A percentile compares a stretch with the other conserved stretches of the same genome.
Evolutionary conservation across 2,797 vertebrate genomes (phyloP).

Genomic region (Eremophila alpestris): DNA sequence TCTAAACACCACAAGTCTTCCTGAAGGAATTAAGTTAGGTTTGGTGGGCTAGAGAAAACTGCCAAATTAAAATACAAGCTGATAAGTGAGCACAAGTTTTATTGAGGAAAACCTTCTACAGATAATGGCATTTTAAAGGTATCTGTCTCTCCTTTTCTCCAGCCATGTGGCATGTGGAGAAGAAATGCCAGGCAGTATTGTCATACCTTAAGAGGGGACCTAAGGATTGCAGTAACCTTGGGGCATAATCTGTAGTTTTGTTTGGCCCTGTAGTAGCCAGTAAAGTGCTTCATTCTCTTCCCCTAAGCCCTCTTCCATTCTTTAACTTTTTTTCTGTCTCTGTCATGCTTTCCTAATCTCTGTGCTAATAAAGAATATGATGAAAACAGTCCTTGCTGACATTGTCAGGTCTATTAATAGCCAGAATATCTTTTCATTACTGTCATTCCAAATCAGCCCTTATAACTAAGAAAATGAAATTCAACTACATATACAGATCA

Average conservation of each 20-base stretch:
- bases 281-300: neutral
- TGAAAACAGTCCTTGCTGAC: neutral
- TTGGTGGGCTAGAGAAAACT: neutral
- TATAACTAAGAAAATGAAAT: neutral
- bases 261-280: neutral
- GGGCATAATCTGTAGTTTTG: neutral
- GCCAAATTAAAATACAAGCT: neutral
- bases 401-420: neutral
- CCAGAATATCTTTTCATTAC: neutral
- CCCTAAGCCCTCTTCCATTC: neutral
- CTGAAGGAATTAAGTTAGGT: neutral
- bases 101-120: neutral
- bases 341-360: neutral
- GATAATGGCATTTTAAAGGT: neutral
- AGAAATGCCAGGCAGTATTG: neutral
- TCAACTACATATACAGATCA: neutral
- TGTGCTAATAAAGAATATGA: neutral
- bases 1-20: neutral
- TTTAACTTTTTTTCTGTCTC: neutral
- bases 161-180: neutral
- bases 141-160: neutral
- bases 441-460: neutral
- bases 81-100: neutral
- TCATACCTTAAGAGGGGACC: neutral
- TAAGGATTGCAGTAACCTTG: neutral